Evolutionary conservation across 2,888 invertebrate species (phyloP).

Genomic region (Tetragnatha montana): DNA sequence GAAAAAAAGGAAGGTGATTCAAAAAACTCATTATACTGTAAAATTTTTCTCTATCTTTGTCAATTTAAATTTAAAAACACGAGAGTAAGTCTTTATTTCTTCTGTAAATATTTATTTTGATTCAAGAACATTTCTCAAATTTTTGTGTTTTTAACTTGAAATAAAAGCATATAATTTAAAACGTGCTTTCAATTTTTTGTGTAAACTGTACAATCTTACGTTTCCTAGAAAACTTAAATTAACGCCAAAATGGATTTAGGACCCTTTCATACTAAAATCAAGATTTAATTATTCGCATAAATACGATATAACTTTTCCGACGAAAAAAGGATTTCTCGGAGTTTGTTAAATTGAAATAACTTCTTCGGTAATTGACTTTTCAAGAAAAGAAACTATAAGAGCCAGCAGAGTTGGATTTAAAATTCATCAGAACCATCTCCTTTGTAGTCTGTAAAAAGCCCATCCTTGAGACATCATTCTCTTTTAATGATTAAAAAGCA

Average conservation of each 20-base stretch:
- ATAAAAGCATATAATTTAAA: not conserved
- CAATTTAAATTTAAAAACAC: too few relatives aligned
- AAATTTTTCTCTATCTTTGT: too few relatives aligned
- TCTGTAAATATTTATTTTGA: not conserved
- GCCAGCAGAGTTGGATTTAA: conserved; percentile 10
- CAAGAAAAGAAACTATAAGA: conserved; percentile 2
- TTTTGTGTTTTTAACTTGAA: not conserved
- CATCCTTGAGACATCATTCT: conserved; percentile 18
- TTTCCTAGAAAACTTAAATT: not conserved
- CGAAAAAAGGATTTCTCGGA: not conserved
- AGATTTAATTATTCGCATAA: conserved; percentile 19
- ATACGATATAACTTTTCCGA: not conserved
- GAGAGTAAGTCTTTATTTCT: too few relatives aligned
- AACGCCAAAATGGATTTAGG: not conserved
- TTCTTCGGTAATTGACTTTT: conserved; percentile 12
- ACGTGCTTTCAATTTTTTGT: too few relatives aligned
- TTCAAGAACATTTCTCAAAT: not conserved
- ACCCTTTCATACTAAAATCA: not conserved
- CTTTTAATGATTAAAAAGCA: conserved; percentile 52
- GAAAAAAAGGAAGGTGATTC: too few relatives aligned
- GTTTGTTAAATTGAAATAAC: conserved; percentile 14
- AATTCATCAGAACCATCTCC: conserved; percentile 6
- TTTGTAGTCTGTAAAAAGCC: not conserved
- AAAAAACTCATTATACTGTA: too few relatives aligned
- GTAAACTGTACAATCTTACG: not conserved